These are phyloP conservation scores for Ophion slaviceki DNA, from an alignment of 2,888 invertebrate species.

Conservation along the genomic window DNA sequence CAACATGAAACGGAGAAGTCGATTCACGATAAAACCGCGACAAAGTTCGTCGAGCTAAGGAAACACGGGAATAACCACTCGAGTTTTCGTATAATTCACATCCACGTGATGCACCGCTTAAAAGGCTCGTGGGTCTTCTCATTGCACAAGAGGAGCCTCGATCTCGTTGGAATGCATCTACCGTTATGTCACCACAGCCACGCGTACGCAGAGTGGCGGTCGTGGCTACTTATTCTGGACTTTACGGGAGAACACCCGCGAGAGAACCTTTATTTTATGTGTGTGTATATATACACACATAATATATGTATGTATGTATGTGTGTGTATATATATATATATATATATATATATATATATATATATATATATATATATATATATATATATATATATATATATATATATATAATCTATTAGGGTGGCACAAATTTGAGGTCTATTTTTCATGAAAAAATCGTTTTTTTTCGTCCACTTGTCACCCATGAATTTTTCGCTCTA, in stretches of 20 bases:
- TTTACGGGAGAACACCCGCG: neutral
- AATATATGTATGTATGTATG: too few relatives aligned
- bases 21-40: neutral
- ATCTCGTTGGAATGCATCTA: constrained; percentile 75
- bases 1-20: neutral
- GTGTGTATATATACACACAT: too few relatives aligned
- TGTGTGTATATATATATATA: too few relatives aligned
- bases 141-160: constrained; percentile 55
- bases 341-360: neutral
- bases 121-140: constrained; percentile 33
- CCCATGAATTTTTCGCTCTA: neutral
- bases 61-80: constrained; percentile 20
- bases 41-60: constrained; percentile 11
- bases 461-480: too few relatives aligned
- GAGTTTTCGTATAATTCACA: constrained; percentile 27
- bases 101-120: constrained; percentile 34
- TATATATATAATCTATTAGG: too few relatives aligned
- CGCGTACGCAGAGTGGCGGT: constrained; percentile 53
- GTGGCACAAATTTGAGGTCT: too few relatives aligned
- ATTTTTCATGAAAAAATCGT: too few relatives aligned
- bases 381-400: too few relatives aligned
- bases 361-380: neutral
- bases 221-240: constrained; percentile 30
- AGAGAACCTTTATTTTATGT: neutral
- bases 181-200: constrained; percentile 76